Base-by-base conservation (phyloP, 1,140 invertebrate species). In the Drosophila aff. region DNA sequence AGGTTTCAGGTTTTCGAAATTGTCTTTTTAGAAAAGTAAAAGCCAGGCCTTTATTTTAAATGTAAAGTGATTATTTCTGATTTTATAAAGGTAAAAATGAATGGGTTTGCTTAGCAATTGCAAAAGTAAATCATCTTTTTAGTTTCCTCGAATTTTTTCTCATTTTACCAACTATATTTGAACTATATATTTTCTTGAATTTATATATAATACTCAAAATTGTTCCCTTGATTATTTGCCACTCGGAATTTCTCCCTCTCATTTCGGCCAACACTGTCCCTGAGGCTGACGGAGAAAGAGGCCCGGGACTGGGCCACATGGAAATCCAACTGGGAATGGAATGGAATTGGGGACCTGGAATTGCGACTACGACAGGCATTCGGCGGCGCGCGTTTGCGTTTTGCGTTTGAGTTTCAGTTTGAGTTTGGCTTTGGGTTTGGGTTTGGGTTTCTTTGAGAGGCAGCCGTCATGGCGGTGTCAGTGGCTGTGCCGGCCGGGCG, bases 401-500 rank as follows among this genome's bases (percentile, higher is more conserved):
- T 50, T 38, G 33, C 7, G 33, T 55, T 55, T 40, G 36, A 36
- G 59, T 76, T 68, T 57, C 21, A 44, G 64, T 76, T 73, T 64
- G 18, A n/a, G 21, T 40, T 64, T 33, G 33, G 2, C 7, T 33
- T 33, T 23, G 53, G 64, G 60, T 75, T 79, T 69, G 50, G 52
- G 33, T 58, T 40, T 23, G 36, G 60, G 63, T 75, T 79, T 69
- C 80, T 87, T 87, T 87, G 83, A 86, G 82, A 87, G 83, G 83
- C 83, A 87, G 83, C 85, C 83, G 83, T 86, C 83, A 86, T 82
- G 83, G 76, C 71, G 66, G 83, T 86, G 83, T 86, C 83, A 87
- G 83, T 87, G 80, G 81, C 76, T 87, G 75, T 86, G 79, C 79
- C 79, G 83, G 69, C 82, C 74, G 71, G 79, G 80, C 80, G 76